phyloP scores from a whole-genome alignment of 2,113 vertebrate species.

The Malaclemys terrapin region DNA sequence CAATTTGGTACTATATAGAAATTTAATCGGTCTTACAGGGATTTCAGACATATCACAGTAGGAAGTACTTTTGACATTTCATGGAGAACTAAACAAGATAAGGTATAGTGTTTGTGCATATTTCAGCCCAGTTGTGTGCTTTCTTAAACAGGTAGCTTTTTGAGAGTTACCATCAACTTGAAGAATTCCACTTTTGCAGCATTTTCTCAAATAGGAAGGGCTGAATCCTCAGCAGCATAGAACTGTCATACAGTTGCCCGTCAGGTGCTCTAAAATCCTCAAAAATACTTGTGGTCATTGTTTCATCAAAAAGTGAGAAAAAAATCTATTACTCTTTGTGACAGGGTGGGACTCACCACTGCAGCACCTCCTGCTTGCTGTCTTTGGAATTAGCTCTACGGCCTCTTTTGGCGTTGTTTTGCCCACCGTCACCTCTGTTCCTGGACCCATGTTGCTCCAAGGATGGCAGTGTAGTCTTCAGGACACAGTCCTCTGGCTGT shows the following conservation, averaged over 20 bases:
- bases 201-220: slow-evolving; percentile 28
- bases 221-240: background rate
- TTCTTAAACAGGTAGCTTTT: slow-evolving; percentile 70
- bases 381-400: no score
- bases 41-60: slow-evolving; percentile 78
- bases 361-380: no score
- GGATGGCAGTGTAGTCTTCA: no score
- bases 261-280: background rate
- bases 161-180: slow-evolving; percentile 54
- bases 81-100: slow-evolving; percentile 79
- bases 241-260: background rate
- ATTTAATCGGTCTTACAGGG: slow-evolving; percentile 82
- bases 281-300: background rate
- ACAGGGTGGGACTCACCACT: no score
- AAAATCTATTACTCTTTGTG: background rate
- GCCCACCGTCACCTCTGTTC: no score
- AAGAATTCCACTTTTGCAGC: slow-evolving; percentile 43
- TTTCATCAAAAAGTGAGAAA: background rate
- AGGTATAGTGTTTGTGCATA: slow-evolving; percentile 73
- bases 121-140: slow-evolving; percentile 67
- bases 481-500: no score
- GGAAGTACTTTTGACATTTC: slow-evolving; percentile 85
- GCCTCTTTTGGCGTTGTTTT: no score
- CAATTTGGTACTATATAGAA: slow-evolving; percentile 79
- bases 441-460: no score